Evolutionary conservation across 2,797 vertebrate genomes (phyloP), one percentile per base, ranked within the genome.

Genomic region (Alcedo atthis): DNA sequence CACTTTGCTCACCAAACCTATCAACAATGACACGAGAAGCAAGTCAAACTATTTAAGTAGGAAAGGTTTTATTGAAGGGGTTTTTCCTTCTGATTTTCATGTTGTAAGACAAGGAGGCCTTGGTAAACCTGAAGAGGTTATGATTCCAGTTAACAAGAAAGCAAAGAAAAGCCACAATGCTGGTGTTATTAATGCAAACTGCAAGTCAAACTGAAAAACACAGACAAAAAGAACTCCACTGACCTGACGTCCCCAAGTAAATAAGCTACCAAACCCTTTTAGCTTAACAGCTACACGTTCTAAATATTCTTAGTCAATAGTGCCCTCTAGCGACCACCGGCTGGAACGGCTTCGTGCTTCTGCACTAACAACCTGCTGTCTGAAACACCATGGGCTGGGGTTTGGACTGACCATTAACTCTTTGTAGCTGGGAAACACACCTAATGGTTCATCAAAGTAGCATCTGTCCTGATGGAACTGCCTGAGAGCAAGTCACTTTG

Each of bases 281-380:
- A 42, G 32, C 21, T 14, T 10, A 54, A 64, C 1, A 9, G 3
- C 11, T 54, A n/a, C 19, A 42, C 32, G 75, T 54, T 11, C 15
- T 18, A 49, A 18, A 37, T 77, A 70, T 79, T 81, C n/a, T 93
- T 83, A 85, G 96, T 57, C 86, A 90, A 97, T 15, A 90, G 64
- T 94, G 97, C 97, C 97, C 97, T 75, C 97, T 95, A 96, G 95
- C 90, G 74, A 68, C 13, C 66, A 7, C 20, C 7, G 28, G 7
- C 21, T 18, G 55, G 32, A 95, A 95, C 28, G 79, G 40, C 54
- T 30, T 10, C 2, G 15, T 6, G 18, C 24, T 59, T 0, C 51
- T 0, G 7, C 6, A 11, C 3, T 1, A 18, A 25, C 5, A 3
- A 3, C 9, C 58, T 32, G 8, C 57, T 5, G 8, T 16, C 15